Base-by-base conservation (phyloP, 1,140 invertebrate genomes). In the Delia radicum region DNA sequence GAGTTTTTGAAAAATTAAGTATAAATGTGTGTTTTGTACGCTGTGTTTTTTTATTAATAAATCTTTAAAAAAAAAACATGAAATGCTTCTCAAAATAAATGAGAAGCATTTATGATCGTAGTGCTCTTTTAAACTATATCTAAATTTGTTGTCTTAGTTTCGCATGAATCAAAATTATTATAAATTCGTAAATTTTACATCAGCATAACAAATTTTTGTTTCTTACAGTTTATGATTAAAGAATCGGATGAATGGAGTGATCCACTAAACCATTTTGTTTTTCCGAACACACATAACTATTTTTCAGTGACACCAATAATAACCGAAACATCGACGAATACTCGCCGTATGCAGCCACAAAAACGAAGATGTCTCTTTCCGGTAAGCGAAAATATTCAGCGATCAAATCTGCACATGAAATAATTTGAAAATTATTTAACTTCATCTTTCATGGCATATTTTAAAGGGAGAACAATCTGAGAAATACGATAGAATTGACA, bases 201-300 rank as follows among this genome's bases (percentile, higher is more conserved):
- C n/a, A 55, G 2, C 4, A 24, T 21, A 24, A 55, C 2, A 55
- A 21, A 21, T 63, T 3, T n/a, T n/a, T n/a, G n/a, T n/a, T n/a
- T n/a, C n/a, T n/a, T n/a, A n/a, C 29, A 84, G 81, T 73, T 84
- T 0, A 81, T 84, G 79, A 78, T 84, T 5, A 84, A 84, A 75
- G 61, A 81, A 15, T 42, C 82, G 0, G 71, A 75, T 1, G 77
- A 84, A 12, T 84, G 82, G 82, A 79, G 78, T 4, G 73, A 79
- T 0, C 42, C 73, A 21, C 67, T 77, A 8, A 33, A 71, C 7
- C 80, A 79, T 37, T 76, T 78, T 31, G 75, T 84, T 0, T 76
- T 79, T 55, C 37, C 69, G 5, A 78, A 84, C 46, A 84, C 82
- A 0, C 78, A 84, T 15, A 84, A 80, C 74, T 80, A 80, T 77